Evolutionary conservation across 2,113 vertebrate species (phyloP).

Genomic region (Lycaon pictus): DNA sequence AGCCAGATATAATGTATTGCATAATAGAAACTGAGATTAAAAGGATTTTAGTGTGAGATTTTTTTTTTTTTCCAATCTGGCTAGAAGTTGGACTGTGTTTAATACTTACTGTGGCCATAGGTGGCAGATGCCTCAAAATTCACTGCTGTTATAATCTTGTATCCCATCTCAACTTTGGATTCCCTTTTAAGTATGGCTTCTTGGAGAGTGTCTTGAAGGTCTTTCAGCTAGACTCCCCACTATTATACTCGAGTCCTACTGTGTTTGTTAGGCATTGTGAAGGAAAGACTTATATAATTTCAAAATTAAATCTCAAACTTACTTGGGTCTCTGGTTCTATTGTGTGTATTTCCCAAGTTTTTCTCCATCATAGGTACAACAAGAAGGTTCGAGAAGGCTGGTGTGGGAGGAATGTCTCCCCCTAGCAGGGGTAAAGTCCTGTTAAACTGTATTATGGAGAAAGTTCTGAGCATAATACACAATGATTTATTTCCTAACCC

Average conservation of each 20-base stretch:
- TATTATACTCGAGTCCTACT: neutral
- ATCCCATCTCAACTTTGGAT: neutral
- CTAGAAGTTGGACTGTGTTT: neutral
- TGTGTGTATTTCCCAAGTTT: rapidly evolving
- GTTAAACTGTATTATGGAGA: neutral
- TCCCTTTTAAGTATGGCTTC: neutral
- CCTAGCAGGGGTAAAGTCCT: neutral
- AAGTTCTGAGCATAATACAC: neutral
- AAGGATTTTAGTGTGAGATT: neutral
- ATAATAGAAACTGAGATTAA: neutral
- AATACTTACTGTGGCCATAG: neutral
- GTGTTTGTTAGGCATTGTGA: neutral
- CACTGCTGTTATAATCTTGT: neutral
- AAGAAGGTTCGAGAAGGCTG: rapidly evolving
- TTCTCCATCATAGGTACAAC: neutral
- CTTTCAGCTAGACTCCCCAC: neutral
- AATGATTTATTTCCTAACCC: neutral
- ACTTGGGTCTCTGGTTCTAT: neutral
- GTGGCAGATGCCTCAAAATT: neutral
- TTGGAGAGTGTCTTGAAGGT: neutral
- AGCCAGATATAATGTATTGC: neutral
- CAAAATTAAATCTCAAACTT: neutral
- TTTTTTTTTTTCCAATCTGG: neutral
- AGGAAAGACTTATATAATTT: neutral
- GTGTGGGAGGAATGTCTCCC: neutral